Evolutionary conservation across 2,888 invertebrate species (phyloP), one percentile per base, ranked within the genome.

Genomic region (Andricus quercusramuli): DNA sequence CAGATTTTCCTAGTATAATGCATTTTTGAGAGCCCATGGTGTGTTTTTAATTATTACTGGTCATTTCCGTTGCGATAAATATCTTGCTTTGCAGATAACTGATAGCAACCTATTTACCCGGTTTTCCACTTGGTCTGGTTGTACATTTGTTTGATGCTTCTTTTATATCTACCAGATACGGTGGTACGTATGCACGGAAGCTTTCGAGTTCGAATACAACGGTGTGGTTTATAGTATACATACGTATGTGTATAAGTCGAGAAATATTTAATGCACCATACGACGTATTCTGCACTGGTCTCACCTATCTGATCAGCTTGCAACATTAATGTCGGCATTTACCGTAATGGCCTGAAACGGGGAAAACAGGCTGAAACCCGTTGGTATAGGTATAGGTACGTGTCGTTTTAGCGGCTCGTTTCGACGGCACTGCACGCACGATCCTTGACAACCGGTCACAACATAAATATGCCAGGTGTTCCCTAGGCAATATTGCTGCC

Each of bases 271-370:
- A 89, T 86, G 86, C 79, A 78, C 80, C 80, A 70, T 77, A 77
- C 77, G 65, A 70, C 70, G 77, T 80, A 78, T 82, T 78, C 82
- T 59, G 64, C 80, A 70, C 64, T 85, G 78, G 81, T 77, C 81
- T 77, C 79, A 67, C 86, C 86, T 88, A 89, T 89, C 83, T 86
- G 84, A 89, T 89, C 89, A 84, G 84, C 79, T 78, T 90, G 87
- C 85, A 90, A 89, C 83, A 90, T 90, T 90, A 88, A 90, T 89
- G 88, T 66, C 82, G 79, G 79, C 87, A 89, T 90, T 90, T 88
- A 88, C 87, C 78, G 84, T 89, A 89, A 90, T 87, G 87, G 86
- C 79, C 82, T 79, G 82, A 82, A 84, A 85, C 79, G 83, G 80
- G 77, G 80, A 82, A 83, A 83, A 81, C 66, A 77, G 70, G 29